These are phyloP conservation scores for Spatula versicolor DNA, from an alignment of 2,797 vertebrate genomes.

Conservation along the genomic window DNA sequence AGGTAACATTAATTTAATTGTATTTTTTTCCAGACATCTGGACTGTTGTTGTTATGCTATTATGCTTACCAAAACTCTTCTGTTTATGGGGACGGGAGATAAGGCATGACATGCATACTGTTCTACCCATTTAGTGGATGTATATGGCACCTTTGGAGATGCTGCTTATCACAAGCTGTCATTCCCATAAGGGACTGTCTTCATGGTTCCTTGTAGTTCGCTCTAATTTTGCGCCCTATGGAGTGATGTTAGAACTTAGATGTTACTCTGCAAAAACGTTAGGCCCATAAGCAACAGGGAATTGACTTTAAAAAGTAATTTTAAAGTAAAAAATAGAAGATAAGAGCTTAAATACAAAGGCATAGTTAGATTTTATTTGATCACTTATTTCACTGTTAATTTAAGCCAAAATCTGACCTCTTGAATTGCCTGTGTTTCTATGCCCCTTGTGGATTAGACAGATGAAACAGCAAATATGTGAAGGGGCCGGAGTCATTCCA, in stretches of 20 bases:
- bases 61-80: background rate
- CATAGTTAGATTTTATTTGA: background rate
- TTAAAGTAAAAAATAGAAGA: background rate
- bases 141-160: background rate
- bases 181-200: background rate
- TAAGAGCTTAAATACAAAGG: background rate
- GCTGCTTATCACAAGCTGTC: background rate
- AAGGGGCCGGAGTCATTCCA: background rate
- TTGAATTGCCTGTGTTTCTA: background rate
- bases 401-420: background rate
- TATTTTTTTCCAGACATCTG: background rate
- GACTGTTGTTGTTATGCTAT: background rate
- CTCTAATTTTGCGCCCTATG: background rate
- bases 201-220: fast-evolving
- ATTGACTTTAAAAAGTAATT: background rate
- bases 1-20: background rate
- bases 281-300: fast-evolving
- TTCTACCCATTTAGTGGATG: background rate
- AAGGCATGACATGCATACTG: fast-evolving
- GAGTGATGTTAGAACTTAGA: background rate
- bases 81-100: fast-evolving
- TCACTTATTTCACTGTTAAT: background rate
- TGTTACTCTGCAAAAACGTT: background rate
- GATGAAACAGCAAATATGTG: background rate
- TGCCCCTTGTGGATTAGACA: fast-evolving